phyloP scores from a whole-genome alignment of 1,140 invertebrate genomes.

The Penaeus indicus region DNA sequence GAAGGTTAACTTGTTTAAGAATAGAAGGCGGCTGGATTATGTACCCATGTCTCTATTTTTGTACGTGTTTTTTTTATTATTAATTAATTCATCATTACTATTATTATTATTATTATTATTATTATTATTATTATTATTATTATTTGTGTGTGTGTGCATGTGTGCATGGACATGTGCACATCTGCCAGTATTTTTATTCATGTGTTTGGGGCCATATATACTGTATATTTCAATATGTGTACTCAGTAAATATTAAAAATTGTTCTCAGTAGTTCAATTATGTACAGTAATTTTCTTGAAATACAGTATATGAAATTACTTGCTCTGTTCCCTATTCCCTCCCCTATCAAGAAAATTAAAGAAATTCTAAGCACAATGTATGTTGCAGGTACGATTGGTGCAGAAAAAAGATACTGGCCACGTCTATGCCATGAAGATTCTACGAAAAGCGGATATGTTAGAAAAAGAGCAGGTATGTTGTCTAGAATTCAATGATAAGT shows the following conservation, averaged over 20 bases:
- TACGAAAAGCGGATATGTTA: slow-evolving; percentile 98
- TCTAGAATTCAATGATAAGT: background rate
- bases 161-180: background rate
- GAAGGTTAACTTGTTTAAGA: slow-evolving; percentile 18
- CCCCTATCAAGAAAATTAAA: background rate
- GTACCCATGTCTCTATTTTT: background rate
- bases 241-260: too few relatives aligned
- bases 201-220: too few relatives aligned
- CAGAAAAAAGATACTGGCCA: slow-evolving; percentile 99
- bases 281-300: background rate
- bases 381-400: slow-evolving; percentile 88
- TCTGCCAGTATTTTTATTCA: too few relatives aligned
- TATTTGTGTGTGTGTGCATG: background rate
- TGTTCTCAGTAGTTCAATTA: background rate
- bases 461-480: slow-evolving; percentile 90
- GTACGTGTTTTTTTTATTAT: too few relatives aligned
- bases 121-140: too few relatives aligned
- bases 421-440: slow-evolving; percentile 99
- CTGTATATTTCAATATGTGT: background rate
- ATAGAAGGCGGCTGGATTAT: background rate
- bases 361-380: slow-evolving; percentile 30
- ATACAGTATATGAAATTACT: background rate
- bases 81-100: too few relatives aligned
- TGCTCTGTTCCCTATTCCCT: background rate
- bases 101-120: too few relatives aligned